Evolutionary conservation across 2,888 invertebrate species (phyloP).

Genomic region (Sarcophaga subvicina): DNA sequence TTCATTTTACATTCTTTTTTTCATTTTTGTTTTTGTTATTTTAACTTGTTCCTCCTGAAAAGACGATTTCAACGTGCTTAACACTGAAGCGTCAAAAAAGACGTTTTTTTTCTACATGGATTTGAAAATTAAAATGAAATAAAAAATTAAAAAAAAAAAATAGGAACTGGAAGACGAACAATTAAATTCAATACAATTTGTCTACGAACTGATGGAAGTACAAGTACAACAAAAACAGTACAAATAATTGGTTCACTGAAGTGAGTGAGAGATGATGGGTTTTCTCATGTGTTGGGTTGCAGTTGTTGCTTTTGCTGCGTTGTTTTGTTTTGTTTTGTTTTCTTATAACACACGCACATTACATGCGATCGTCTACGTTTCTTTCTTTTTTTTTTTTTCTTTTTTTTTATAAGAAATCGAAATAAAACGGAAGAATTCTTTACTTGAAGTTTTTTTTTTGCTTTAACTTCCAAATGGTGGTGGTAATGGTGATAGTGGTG

Average conservation of each 20-base stretch:
- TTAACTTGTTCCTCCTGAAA: slow-evolving; percentile 12
- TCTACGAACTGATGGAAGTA: slow-evolving; percentile 24
- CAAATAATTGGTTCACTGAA: slow-evolving; percentile 61
- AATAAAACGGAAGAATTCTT: slow-evolving; percentile 65
- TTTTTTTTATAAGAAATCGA: slow-evolving; percentile 36
- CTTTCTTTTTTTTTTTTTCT: background rate
- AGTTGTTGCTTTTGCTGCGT: background rate
- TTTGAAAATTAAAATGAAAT: slow-evolving; percentile 13
- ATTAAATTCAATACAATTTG: slow-evolving; percentile 69
- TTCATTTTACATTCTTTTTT: slow-evolving; percentile 39
- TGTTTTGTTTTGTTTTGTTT: background rate
- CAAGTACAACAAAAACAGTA: slow-evolving; percentile 34
- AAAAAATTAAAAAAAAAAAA: background rate
- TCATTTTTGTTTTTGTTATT: slow-evolving; percentile 10
- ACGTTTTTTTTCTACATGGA: slow-evolving; percentile 41
- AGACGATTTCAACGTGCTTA: slow-evolving; percentile 49
- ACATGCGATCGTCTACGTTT: slow-evolving; percentile 64
- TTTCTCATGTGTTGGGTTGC: background rate
- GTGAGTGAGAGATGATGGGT: background rate
- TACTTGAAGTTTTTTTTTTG: background rate
- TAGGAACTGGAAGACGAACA: slow-evolving; percentile 56
- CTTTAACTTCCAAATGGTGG: background rate
- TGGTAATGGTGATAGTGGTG: background rate
- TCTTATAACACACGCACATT: slow-evolving; percentile 52
- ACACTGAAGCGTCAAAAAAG: slow-evolving; percentile 64